Evolutionary conservation across 2,797 vertebrate genomes (phyloP), one percentile per base, ranked within the genome.

Genomic region (Bovichtus variegatus): DNA sequence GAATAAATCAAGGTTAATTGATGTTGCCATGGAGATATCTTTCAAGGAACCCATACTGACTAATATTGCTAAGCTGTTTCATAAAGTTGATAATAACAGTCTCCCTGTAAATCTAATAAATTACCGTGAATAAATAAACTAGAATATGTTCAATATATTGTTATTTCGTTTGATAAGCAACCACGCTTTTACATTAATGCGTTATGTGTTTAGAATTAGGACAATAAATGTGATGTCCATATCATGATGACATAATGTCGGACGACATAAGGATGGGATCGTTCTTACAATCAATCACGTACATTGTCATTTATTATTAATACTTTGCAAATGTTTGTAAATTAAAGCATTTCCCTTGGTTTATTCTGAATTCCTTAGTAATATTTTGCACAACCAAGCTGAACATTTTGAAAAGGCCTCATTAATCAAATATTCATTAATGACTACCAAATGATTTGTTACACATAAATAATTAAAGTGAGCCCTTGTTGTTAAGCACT

Each of bases 401-500:
- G 23, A 71, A 59, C 60, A 76, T 43, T 58, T 55, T n/a, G 38
- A 71, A 71, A 51, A 16, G 44, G 21, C 43, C 11, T 36, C 18
- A 40, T 31, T 47, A 12, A 85, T 86, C 31, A 80, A 80, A 84
- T 84, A 80, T 85, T 71, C 44, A 85, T 76, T 76, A 60, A 81
- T 70, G 53, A 82, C 68, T 1, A 11, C 65, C 71, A 76, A 70
- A 73, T 62, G 55, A 82, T 85, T 83, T 85, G 78, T 79, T 50
- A 62, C 1, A 3, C 67, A 65, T 88, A 6, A 64, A 88, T 88
- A 65, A 85, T 86, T 55, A 25, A 86, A 29, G 31, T 2, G 25
- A 23, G 19, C 16, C 58, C 36, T 29, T 72, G 67, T 67, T 46
- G 61, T 75, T 70, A 18, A 55, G 23, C 25, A 11, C 38, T 60